phyloP scores from a whole-genome alignment of 2,888 invertebrate species.

The Tenthredo amoena region DNA sequence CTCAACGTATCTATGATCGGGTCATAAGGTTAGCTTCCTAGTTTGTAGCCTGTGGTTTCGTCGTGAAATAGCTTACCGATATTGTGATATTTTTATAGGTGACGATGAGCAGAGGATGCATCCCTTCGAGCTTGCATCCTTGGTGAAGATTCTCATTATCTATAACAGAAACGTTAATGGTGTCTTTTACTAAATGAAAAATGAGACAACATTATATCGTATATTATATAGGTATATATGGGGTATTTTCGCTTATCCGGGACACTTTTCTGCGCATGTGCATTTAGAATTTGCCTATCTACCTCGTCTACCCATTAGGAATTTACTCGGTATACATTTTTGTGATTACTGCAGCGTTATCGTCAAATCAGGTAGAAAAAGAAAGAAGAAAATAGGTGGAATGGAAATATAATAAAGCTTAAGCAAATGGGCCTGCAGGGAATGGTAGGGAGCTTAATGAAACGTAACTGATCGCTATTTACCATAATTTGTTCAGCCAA shows the following conservation, averaged over 20 bases:
- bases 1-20: neutral
- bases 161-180: conserved; percentile 61
- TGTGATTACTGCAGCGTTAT: neutral
- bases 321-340: neutral
- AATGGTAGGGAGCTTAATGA: conserved; percentile 31
- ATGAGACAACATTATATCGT: neutral
- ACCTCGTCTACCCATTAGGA: too few species aligned
- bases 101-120: conserved; percentile 77
- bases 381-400: neutral
- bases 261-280: neutral
- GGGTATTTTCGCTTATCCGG: neutral
- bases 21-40: neutral
- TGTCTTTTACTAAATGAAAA: neutral
- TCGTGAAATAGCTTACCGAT: conserved; percentile 70
- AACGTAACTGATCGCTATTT: conserved; percentile 32
- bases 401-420: conserved; percentile 21
- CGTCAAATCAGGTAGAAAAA: neutral
- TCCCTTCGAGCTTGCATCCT: conserved; percentile 76
- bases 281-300: too few species aligned
- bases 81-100: conserved; percentile 78
- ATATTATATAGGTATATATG: neutral
- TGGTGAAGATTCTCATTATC: conserved; percentile 73
- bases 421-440: conserved; percentile 4
- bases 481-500: conserved; percentile 27
- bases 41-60: neutral